A percentile compares a stretch with the other conserved stretches of the same genome.
Conservation (phyloP, 2,797 vertebrate species). For the Tinamus major region DNA sequence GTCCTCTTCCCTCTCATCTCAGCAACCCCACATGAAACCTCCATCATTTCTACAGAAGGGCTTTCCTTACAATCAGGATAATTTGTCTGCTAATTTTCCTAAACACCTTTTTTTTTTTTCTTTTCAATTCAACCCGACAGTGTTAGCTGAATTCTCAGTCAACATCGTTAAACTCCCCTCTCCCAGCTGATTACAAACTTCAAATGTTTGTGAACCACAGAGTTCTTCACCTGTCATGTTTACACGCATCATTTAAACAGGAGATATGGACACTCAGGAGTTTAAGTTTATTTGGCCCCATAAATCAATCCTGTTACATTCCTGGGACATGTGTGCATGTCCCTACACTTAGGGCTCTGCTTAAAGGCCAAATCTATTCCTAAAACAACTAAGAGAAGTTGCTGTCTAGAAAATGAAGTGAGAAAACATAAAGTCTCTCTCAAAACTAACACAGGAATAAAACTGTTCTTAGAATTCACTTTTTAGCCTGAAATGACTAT, state of each 20-base stretch:
- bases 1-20: not conserved
- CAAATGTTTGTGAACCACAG: constrained; percentile 26
- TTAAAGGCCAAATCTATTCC: not conserved
- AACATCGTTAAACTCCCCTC: not conserved
- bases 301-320: not conserved
- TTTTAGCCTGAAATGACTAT: not conserved
- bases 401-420: not conserved
- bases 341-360: not conserved
- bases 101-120: not conserved
- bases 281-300: not conserved
- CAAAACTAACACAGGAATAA: not conserved
- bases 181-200: not conserved
- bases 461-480: not conserved
- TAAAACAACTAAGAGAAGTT: not conserved
- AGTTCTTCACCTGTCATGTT: not conserved
- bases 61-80: not conserved
- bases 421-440: not conserved
- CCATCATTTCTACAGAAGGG: not conserved
- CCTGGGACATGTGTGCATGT: not conserved
- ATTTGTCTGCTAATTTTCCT: not conserved
- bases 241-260: not conserved
- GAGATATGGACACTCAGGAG: not conserved
- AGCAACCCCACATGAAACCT: not conserved
- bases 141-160: not conserved
- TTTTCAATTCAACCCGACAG: not conserved